Evolutionary conservation across 2,888 invertebrate genomes (phyloP).

Genomic region (Heteromurus nitidus): DNA sequence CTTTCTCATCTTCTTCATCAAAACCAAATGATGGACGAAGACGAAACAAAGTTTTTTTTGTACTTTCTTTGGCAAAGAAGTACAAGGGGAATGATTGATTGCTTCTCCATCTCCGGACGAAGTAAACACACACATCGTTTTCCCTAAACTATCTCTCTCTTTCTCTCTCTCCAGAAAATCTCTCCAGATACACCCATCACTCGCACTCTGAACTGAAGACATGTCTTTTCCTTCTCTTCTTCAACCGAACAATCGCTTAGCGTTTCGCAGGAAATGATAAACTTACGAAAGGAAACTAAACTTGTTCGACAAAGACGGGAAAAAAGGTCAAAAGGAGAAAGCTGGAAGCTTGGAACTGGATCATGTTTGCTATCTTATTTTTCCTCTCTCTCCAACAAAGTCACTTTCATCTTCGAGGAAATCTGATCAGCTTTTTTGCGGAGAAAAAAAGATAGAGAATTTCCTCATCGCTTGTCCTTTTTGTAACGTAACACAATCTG

Average conservation of each 20-base stretch:
- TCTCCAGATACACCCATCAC: neutral
- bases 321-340: neutral
- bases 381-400: neutral
- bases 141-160: slow-evolving; percentile 3
- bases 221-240: neutral
- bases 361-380: neutral
- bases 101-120: slow-evolving; percentile 37
- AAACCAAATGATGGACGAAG: neutral
- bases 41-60: slow-evolving; percentile 24
- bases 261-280: slow-evolving; percentile 8
- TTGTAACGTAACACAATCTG: too few relatives aligned
- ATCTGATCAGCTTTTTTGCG: neutral
- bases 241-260: neutral
- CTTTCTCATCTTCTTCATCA: too few relatives aligned
- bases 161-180: slow-evolving; percentile 15
- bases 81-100: slow-evolving; percentile 56
- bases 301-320: neutral
- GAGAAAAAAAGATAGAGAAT: neutral
- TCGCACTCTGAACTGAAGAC: neutral
- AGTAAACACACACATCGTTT: slow-evolving; percentile 33
- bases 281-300: slow-evolving; percentile 18
- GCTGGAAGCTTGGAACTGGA: neutral
- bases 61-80: neutral
- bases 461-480: neutral
- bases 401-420: too few relatives aligned